Base-by-base conservation (phyloP, 2,113 vertebrate species). In the Ancistrus triradiatus region DNA sequence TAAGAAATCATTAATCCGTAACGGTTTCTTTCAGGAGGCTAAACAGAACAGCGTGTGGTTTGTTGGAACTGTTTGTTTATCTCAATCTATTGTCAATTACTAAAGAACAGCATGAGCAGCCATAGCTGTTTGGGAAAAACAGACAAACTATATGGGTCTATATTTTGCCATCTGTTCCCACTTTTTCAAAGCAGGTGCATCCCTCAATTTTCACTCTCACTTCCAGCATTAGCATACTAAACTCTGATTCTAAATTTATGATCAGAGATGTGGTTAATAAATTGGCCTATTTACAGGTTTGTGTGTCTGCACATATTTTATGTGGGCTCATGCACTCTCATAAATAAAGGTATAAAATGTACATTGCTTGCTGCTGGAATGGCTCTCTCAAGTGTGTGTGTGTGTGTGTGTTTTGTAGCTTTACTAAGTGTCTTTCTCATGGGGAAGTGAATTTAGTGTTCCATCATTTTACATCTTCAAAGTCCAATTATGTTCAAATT, bases 71-170 rank as follows among this genome's bases (percentile, higher is more conserved):
- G 17, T 44, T 63, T 44, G 38, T 55, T n/a, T 19, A 9, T 37
- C 27, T 24, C 8, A 6, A 55, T 64, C 38, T n/a, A 46, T 46
- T 55, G 14, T 31, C 17, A 64, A 27, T 53, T 21, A 18, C 27
- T 38, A 37, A 46, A 44, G 42, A 28, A 33, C 38, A 64, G 18
- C 49, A 31, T 22, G 13, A 28, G 15, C 49, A 18, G 22, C 37
- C 7, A 43, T 27, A 18, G 25, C n/a, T 9, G n/a, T 42, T 17
- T 7, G 61, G 31, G 7, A 50, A 50, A 40, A 17, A 11, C 35
- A 52, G 46, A 7, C 15, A 52, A 40, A 19, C 33, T 43, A 44
- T 11, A 64, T 35, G 38, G 7, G 21, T 53, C 7, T 44, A 22
- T 19, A 63, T 52, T 31, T 55, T 22, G 17, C 18, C 9, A 25